Conservation (phyloP, 2,888 invertebrate species). For the Agonopterix alstromeriana region DNA sequence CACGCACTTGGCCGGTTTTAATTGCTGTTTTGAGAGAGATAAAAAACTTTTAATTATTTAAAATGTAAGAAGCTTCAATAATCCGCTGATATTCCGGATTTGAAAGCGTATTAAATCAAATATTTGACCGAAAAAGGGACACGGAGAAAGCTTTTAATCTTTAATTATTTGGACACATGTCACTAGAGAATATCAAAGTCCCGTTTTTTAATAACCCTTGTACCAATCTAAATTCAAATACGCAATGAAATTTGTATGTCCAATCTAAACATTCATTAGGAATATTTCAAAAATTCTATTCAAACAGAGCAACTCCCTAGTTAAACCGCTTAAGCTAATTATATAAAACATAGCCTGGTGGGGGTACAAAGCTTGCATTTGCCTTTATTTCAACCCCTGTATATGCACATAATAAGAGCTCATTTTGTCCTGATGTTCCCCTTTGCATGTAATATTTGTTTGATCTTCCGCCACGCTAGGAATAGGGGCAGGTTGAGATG, state of each 20-base stretch:
- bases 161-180: constrained; percentile 65
- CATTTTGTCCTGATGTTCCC: constrained; percentile 47
- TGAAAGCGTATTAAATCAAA: constrained; percentile 6
- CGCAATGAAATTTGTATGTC: constrained; percentile 53
- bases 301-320: constrained; percentile 41
- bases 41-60: too few relatives aligned
- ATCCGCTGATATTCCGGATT: background rate
- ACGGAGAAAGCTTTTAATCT: constrained; percentile 22
- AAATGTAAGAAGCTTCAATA: too few relatives aligned
- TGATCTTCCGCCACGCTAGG: constrained; percentile 53
- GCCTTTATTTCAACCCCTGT: constrained; percentile 39
- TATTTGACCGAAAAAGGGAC: constrained; percentile 23
- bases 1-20: too few relatives aligned
- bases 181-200: constrained; percentile 39
- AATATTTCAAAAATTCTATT: constrained; percentile 49
- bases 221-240: constrained; percentile 62
- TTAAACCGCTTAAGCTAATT: constrained; percentile 73
- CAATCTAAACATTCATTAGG: constrained; percentile 72
- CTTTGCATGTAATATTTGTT: constrained; percentile 63
- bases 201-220: constrained; percentile 33
- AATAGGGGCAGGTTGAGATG: constrained; percentile 26
- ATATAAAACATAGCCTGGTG: constrained; percentile 56
- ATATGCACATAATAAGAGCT: constrained; percentile 58
- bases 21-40: too few relatives aligned
- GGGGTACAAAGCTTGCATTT: constrained; percentile 43